A percentile compares a stretch with the other conserved stretches of the same genome.
Conservation (phyloP, 2,113 vertebrate species). For the Cheilinus undulatus region DNA sequence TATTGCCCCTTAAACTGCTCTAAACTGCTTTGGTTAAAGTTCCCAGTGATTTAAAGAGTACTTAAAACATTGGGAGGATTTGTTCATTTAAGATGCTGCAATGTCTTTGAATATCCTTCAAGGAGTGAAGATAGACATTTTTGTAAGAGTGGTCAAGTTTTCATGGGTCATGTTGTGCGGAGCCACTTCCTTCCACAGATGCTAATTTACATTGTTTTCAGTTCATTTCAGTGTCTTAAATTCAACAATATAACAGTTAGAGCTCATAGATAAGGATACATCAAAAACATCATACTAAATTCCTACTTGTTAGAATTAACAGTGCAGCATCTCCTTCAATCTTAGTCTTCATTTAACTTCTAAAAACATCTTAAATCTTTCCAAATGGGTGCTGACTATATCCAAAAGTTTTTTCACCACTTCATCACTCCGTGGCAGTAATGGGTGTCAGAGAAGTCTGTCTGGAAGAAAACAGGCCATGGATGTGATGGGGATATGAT, state of each 20-base stretch:
- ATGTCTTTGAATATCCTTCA: neutral
- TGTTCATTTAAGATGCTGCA: neutral
- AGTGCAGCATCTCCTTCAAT: neutral
- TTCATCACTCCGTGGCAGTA: slow-evolving; percentile 21
- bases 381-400: neutral
- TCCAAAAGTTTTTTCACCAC: slow-evolving; percentile 18
- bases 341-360: neutral
- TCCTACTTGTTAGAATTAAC: no score
- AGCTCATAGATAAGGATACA: neutral
- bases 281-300: neutral
- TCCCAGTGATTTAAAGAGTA: neutral
- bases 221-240: neutral
- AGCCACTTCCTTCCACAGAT: neutral
- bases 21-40: neutral
- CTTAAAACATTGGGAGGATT: neutral
- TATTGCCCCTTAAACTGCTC: slow-evolving; percentile 1
- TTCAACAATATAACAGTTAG: neutral
- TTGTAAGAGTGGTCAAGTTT: neutral
- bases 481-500: slow-evolving; percentile 40
- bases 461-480: slow-evolving; percentile 28
- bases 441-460: slow-evolving; percentile 15
- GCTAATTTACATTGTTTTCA: neutral
- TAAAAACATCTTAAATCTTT: neutral
- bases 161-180: neutral
- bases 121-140: slow-evolving; percentile 4